Evolutionary conservation across 2,797 vertebrate species (phyloP), one percentile per base, ranked within the genome.

Genomic region (Dallia pectoralis): DNA sequence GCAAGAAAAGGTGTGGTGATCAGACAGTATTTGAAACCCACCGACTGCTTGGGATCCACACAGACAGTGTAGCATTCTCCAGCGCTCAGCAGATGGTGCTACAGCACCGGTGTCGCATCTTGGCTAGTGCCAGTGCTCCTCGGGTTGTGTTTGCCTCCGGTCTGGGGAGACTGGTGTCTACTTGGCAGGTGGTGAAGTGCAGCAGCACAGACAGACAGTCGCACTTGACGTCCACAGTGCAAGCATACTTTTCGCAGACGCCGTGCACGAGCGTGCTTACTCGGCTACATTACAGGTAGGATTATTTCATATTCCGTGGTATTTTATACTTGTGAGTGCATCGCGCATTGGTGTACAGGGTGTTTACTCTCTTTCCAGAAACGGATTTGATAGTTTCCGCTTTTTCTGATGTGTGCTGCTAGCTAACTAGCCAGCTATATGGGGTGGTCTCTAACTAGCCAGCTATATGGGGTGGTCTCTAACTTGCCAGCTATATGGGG

Each of bases 161-260:
- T 44, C 40, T 44, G 40, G n/a, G n/a, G 40, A 44, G 40, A 29
- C 62, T 64, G 29, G 30, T n/a, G n/a, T 64, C 78, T 84, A 86
- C 68, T 85, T 87, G 88, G 80, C 75, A 80, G 76, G 85, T 61
- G 22, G 22, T 25, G 59, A 61, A 27, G 59, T 15, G 12, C 22
- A 27, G 12, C 22, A 27, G 11, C 27, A 53, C 15, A 19, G 51
- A 56, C 18, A 16, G 25, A 4, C 86, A 85, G 86, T 85, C 81
- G 84, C 85, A 89, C 86, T 75, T 86, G 86, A 87, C 88, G 84
- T 86, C 85, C 73, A 74, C 85, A 75, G 85, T 77, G 74, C 84
- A 82, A 25, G 59, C 78, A 77, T 81, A 83, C 85, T 88, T 75
- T 68, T 66, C 75, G 74, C 78, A 71, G 71, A 75, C 79, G 11